Conservation (phyloP, 2,797 vertebrate species). For the Sebastes itinus region DNA sequence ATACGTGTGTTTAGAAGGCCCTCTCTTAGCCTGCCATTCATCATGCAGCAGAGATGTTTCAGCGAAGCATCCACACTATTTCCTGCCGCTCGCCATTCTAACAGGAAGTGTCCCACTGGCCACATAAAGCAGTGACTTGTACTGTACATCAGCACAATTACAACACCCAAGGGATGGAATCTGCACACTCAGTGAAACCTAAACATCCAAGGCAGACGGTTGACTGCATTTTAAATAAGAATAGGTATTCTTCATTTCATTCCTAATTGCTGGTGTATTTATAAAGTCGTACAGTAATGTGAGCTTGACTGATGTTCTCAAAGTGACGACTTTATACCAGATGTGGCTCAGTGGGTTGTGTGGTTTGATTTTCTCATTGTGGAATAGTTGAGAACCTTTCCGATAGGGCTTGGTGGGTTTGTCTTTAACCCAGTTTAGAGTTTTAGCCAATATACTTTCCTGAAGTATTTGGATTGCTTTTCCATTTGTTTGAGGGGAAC, state of each 20-base stretch:
- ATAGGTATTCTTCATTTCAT: background rate
- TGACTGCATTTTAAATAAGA: background rate
- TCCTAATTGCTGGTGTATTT: background rate
- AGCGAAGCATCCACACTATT: background rate
- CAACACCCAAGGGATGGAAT: slow-evolving; percentile 2
- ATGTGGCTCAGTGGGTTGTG: background rate
- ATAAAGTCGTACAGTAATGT: background rate
- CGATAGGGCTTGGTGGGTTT: background rate
- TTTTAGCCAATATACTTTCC: background rate
- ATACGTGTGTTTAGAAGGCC: background rate
- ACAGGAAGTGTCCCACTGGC: slow-evolving; percentile 19
- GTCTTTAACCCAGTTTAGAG: background rate
- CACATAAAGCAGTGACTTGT: slow-evolving; percentile 14
- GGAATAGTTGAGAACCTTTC: background rate
- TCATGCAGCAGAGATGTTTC: background rate
- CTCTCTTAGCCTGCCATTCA: background rate
- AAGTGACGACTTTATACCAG: background rate
- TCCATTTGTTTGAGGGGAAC: slow-evolving; percentile 23
- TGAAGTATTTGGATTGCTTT: slow-evolving; percentile 14
- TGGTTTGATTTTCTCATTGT: background rate
- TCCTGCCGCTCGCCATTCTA: background rate
- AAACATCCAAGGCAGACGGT: slow-evolving; percentile 18
- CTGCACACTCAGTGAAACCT: slow-evolving; percentile 25
- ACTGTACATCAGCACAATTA: slow-evolving; percentile 25
- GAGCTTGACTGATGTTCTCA: background rate